A percentile compares a stretch with the other conserved stretches of the same genome.
phyloP scores from a whole-genome alignment of 2,113 vertebrate species.

The Python bivittatus region DNA sequence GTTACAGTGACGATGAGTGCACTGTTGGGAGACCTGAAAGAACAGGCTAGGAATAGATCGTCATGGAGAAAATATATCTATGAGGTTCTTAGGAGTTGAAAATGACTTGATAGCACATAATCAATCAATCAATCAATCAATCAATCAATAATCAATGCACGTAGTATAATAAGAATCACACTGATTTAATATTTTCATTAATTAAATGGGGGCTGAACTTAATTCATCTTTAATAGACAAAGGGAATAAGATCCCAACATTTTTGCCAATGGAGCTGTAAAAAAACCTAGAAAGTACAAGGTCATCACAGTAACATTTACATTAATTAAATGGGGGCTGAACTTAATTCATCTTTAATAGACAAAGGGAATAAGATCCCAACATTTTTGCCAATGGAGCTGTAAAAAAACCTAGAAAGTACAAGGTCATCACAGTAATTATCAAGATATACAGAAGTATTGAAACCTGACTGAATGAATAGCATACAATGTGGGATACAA shows the following conservation, averaged over 20 bases:
- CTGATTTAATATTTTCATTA: constrained; percentile 15
- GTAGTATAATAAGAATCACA: not conserved
- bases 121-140: no score
- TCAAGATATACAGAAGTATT: not conserved
- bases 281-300: not conserved
- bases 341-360: not conserved
- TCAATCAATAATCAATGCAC: not conserved
- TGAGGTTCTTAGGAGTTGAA: no score
- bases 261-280: not conserved
- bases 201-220: accelerated
- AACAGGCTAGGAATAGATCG: no score
- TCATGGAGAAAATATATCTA: no score
- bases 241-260: not conserved
- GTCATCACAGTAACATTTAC: not conserved
- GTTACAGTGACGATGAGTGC: no score
- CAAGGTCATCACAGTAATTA: not conserved
- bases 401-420: not conserved
- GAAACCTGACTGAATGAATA: not conserved
- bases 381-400: not conserved
- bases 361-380: not conserved
- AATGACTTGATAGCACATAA: no score
- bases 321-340: not conserved
- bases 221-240: not conserved
- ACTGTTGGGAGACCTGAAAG: no score
- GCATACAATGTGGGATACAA: no score